Conservation (phyloP, 2,113 vertebrate genomes). For the Tympanuchus pallidicinctus region DNA sequence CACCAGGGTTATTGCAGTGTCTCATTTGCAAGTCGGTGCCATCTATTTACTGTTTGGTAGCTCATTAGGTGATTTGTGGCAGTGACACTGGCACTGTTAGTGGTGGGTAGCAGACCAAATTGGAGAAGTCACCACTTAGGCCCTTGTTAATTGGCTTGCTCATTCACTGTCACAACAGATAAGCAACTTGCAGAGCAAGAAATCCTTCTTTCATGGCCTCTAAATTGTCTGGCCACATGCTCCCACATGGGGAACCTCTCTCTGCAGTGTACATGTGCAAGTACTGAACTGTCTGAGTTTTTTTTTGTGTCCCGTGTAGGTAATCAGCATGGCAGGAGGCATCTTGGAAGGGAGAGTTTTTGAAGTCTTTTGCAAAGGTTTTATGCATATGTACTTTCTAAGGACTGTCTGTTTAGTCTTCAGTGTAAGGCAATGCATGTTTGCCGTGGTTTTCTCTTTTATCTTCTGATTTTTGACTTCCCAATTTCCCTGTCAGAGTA, state of each 20-base stretch:
- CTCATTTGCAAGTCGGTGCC: not conserved
- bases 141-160: not conserved
- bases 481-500: not conserved
- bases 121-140: not conserved
- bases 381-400: not conserved
- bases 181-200: not conserved
- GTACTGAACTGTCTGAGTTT: not conserved
- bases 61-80: not conserved
- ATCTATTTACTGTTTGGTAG: not conserved
- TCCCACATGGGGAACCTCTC: not conserved
- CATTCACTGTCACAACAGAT: not conserved
- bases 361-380: not conserved
- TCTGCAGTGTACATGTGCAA: not conserved
- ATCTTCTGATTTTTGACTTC: not conserved
- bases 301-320: not conserved
- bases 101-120: not conserved
- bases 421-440: not conserved
- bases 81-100: not conserved
- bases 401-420: not conserved
- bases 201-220: not conserved
- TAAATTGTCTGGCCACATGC: not conserved
- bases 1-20: not conserved
- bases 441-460: not conserved
- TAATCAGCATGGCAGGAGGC: not conserved
- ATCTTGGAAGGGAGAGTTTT: not conserved